Conservation (phyloP, 2,888 invertebrate species). For the Myopa testacea region DNA sequence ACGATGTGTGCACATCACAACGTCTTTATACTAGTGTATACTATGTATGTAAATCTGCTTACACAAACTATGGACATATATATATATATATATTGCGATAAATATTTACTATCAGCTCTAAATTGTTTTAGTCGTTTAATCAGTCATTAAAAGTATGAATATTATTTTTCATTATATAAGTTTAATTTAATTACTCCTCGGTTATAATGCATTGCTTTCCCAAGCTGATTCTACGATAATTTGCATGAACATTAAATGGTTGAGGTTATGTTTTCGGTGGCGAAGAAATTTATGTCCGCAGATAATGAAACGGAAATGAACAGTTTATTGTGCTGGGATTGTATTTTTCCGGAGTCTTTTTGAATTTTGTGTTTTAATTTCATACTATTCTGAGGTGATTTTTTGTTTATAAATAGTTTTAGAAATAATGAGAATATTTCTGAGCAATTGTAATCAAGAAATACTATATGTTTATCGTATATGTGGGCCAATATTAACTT, state of each 20-base stretch:
- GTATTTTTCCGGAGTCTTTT: no score
- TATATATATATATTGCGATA: constrained; percentile 1
- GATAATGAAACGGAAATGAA: not conserved
- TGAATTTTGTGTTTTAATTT: no score
- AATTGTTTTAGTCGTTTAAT: constrained; percentile 39
- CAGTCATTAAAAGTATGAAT: constrained; percentile 39
- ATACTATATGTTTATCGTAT: no score
- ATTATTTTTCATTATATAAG: constrained; percentile 34
- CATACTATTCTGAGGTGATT: no score
- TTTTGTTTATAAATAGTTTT: no score
- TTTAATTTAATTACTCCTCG: not conserved
- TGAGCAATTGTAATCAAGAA: no score
- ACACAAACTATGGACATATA: constrained; percentile 40
- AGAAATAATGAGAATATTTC: no score
- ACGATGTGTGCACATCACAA: no score
- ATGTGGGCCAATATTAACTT: no score
- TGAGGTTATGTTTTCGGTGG: no score
- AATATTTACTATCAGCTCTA: constrained; percentile 19
- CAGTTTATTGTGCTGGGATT: not conserved
- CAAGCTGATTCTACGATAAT: not conserved
- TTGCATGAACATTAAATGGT: not conserved
- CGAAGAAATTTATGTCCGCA: not conserved
- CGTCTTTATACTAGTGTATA: no score
- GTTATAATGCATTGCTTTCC: constrained; percentile 8
- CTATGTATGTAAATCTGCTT: no score